Conservation (phyloP, 2,113 vertebrate species). For the Archilochus colubris region DNA sequence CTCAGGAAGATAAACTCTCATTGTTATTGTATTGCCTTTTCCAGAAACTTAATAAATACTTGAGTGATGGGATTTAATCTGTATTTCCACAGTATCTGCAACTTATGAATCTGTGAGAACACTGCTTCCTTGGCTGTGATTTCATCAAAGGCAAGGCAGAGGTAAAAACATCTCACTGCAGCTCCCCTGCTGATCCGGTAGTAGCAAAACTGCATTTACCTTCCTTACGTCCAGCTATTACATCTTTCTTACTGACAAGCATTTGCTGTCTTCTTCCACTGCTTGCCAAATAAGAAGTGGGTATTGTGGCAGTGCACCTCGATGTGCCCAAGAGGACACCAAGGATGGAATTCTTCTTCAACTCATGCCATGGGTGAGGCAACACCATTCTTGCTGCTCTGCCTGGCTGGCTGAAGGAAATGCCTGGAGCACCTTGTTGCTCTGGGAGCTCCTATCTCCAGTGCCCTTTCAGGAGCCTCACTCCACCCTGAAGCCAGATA, state of each 20-base stretch:
- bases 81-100: background rate
- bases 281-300: background rate
- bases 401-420: background rate
- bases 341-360: accelerated
- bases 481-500: constrained; percentile 7
- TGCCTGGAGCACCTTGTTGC: background rate
- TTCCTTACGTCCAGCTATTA: background rate
- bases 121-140: constrained; percentile 8
- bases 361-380: background rate
- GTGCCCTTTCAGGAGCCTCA: background rate
- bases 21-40: background rate
- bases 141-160: background rate
- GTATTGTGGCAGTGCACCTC: accelerated
- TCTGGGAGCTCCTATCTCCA: constrained; percentile 45
- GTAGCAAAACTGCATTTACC: background rate
- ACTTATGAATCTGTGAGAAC: background rate
- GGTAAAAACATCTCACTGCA: background rate
- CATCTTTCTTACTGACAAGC: background rate
- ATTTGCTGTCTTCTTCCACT: background rate
- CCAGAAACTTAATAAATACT: constrained; percentile 15
- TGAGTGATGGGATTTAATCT: background rate
- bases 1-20: constrained; percentile 20
- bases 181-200: background rate
- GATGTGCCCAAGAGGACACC: background rate
- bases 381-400: constrained; percentile 25